phyloP scores from a whole-genome alignment of 2,888 invertebrate species.

The Venusia cambrica region DNA sequence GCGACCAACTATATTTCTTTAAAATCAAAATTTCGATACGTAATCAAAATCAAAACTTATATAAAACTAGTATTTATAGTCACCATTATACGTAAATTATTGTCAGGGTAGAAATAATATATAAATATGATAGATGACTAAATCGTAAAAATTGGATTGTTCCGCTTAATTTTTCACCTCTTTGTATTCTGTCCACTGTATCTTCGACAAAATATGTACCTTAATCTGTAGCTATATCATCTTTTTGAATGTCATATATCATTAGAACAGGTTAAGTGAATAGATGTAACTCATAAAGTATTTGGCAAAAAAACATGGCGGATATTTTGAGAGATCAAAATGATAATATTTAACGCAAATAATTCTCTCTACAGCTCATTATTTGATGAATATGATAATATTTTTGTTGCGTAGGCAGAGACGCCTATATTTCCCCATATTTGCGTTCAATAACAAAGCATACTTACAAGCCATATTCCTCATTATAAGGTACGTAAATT shows the following conservation, averaged over 20 bases:
- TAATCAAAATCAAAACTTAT: slow-evolving; percentile 68
- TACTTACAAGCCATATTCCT: slow-evolving; percentile 49
- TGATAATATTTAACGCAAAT: too few relatives aligned
- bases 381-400: too few relatives aligned
- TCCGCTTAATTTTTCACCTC: slow-evolving; percentile 70
- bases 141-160: slow-evolving; percentile 57
- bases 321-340: too few relatives aligned
- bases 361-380: too few relatives aligned
- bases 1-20: slow-evolving; percentile 37
- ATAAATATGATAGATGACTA: slow-evolving; percentile 60
- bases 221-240: slow-evolving; percentile 42
- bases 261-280: slow-evolving; percentile 55
- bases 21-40: slow-evolving; percentile 49
- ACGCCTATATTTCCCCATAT: slow-evolving; percentile 39
- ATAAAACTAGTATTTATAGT: slow-evolving; percentile 73
- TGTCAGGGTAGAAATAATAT: slow-evolving; percentile 89
- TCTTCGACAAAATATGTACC: slow-evolving; percentile 42
- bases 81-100: slow-evolving; percentile 94
- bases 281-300: slow-evolving; percentile 44
- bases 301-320: too few relatives aligned
- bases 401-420: too few relatives aligned
- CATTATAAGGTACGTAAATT: slow-evolving; percentile 54
- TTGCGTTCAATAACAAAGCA: slow-evolving; percentile 52
- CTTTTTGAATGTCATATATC: slow-evolving; percentile 61
- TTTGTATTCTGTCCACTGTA: slow-evolving; percentile 72